phyloP scores from a whole-genome alignment of 2,113 vertebrate species.

The Dasypus novemcinctus region DNA sequence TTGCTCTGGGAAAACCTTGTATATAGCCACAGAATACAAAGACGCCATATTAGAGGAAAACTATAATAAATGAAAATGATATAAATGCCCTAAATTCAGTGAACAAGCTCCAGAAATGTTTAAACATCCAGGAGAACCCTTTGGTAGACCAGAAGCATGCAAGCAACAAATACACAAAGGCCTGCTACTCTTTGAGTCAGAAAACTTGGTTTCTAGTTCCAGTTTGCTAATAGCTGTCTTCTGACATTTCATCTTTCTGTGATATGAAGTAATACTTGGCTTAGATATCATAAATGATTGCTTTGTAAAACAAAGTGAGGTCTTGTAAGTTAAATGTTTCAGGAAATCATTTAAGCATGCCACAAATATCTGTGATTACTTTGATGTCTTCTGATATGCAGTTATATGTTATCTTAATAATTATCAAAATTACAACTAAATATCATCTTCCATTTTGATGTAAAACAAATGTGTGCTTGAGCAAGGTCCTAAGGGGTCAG shows the following conservation, averaged over 20 bases:
- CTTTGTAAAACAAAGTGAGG: neutral
- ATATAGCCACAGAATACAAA: neutral
- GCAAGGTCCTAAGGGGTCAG: neutral
- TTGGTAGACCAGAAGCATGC: neutral
- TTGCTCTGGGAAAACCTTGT: neutral
- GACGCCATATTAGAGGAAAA: neutral
- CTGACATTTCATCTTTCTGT: neutral
- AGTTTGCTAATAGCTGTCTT: neutral
- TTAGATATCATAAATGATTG: neutral
- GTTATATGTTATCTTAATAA: neutral
- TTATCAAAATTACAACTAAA: neutral
- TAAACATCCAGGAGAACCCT: neutral
- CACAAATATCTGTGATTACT: neutral
- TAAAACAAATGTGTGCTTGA: neutral
- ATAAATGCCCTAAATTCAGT: neutral
- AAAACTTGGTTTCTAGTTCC: neutral
- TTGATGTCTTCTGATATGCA: neutral
- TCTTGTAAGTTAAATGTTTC: neutral
- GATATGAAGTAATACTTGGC: neutral
- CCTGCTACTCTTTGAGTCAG: neutral
- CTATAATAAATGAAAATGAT: constrained; percentile 28
- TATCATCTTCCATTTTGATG: constrained; percentile 10
- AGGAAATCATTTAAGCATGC: neutral
- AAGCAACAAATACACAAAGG: neutral
- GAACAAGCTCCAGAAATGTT: neutral